Evolutionary conservation across 2,797 vertebrate genomes (phyloP).

Genomic region (Pelobates cultripes): DNA sequence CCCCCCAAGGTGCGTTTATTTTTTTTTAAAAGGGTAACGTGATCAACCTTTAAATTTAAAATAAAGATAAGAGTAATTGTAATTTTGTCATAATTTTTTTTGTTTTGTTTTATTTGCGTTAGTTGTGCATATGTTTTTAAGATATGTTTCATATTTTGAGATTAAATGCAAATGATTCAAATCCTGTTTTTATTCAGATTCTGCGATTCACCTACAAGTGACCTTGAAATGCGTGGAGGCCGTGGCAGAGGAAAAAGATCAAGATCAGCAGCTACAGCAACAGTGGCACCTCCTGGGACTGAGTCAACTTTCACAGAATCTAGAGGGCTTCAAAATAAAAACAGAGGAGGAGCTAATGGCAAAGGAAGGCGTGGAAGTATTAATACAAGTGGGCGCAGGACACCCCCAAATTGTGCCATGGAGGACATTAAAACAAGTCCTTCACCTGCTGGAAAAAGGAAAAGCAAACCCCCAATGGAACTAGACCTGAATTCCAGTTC

Average conservation of each 20-base stretch:
- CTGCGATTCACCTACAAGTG: slow-evolving; percentile 95
- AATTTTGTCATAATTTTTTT: too few species aligned
- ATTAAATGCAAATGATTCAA: slow-evolving; percentile 42
- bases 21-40: too few species aligned
- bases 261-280: slow-evolving; percentile 76
- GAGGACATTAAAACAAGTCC: slow-evolving; percentile 90
- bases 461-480: slow-evolving; percentile 89
- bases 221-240: slow-evolving; percentile 90
- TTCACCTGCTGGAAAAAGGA: slow-evolving; percentile 84
- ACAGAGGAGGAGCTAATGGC: slow-evolving; percentile 86
- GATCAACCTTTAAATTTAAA: too few species aligned
- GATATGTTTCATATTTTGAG: not conserved
- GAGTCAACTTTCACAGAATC: slow-evolving; percentile 84
- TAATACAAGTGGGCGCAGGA: slow-evolving; percentile 87
- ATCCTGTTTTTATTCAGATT: slow-evolving; percentile 75
- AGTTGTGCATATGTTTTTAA: too few species aligned
- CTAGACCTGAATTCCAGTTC: slow-evolving; percentile 91
- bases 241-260: slow-evolving; percentile 93
- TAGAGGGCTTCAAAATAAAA: slow-evolving; percentile 89
- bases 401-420: slow-evolving; percentile 86
- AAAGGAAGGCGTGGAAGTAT: slow-evolving; percentile 92
- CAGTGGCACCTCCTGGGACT: slow-evolving; percentile 71
- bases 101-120: too few species aligned
- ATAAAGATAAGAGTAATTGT: too few species aligned
- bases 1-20: slow-evolving; percentile 85